Evolutionary conservation across 2,888 invertebrate species (phyloP).

Genomic region (Blera fallax): DNA sequence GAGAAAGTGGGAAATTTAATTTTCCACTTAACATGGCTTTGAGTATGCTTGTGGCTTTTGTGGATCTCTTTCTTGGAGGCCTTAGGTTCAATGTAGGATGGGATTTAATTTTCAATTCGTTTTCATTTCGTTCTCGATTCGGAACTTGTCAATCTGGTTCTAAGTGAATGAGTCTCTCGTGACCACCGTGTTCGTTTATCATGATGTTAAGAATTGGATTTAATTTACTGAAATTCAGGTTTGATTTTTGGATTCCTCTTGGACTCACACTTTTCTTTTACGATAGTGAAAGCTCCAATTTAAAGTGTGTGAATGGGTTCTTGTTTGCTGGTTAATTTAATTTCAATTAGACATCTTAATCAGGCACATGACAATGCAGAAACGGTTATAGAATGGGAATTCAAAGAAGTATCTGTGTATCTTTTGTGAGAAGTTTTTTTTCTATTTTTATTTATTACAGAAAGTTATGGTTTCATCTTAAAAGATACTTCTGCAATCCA

Average conservation of each 20-base stretch:
- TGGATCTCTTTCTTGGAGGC: slow-evolving; percentile 21
- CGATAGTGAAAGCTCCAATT: slow-evolving; percentile 46
- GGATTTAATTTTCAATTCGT: slow-evolving; percentile 5
- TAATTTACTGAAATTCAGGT: slow-evolving; percentile 25
- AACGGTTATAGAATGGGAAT: neutral
- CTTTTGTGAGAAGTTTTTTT: neutral
- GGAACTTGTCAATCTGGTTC: slow-evolving; percentile 47
- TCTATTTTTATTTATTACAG: neutral
- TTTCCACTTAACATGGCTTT: slow-evolving; percentile 64
- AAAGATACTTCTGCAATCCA: neutral
- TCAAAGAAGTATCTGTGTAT: neutral
- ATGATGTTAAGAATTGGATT: slow-evolving; percentile 7
- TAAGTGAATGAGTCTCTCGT: neutral
- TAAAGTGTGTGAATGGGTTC: slow-evolving; percentile 4
- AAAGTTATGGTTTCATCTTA: neutral
- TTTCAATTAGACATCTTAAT: slow-evolving; percentile 13
- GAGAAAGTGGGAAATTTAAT: slow-evolving; percentile 80
- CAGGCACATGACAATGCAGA: neutral
- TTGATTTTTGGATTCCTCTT: neutral
- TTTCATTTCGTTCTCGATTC: slow-evolving; percentile 33
- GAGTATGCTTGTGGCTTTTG: slow-evolving; percentile 7
- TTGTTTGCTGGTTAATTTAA: slow-evolving; percentile 29
- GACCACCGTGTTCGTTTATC: neutral
- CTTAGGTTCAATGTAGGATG: slow-evolving; percentile 10
- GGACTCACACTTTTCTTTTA: neutral